Evolutionary conservation across 2,888 invertebrate genomes (phyloP).

Genomic region (Tortrix viridana): DNA sequence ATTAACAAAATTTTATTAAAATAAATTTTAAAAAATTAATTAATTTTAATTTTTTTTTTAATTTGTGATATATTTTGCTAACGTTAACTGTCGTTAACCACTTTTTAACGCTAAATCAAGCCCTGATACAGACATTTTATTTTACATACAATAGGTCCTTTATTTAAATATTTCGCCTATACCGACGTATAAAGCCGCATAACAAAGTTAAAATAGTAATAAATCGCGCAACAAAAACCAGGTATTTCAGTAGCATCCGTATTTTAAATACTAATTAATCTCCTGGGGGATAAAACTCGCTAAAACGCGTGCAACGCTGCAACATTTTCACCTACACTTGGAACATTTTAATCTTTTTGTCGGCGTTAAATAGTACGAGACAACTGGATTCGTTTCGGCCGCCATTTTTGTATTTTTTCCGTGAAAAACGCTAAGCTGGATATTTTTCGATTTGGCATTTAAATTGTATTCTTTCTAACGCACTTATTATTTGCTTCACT

Average conservation of each 20-base stretch:
- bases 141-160: too few species aligned
- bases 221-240: not conserved
- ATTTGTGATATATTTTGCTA: too few species aligned
- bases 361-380: slow-evolving; percentile 27
- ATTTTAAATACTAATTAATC: slow-evolving; percentile 8
- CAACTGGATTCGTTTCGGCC: slow-evolving; percentile 6
- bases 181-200: too few species aligned
- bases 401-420: slow-evolving; percentile 19
- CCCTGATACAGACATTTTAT: too few species aligned
- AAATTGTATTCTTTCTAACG: not conserved
- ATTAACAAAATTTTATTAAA: too few species aligned
- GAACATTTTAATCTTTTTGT: slow-evolving; percentile 33
- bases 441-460: slow-evolving; percentile 3
- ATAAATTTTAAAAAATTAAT: too few species aligned
- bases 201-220: not conserved
- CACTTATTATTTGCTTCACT: too few species aligned
- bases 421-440: slow-evolving; percentile 10
- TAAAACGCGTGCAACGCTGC: slow-evolving; percentile 12
- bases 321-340: slow-evolving; percentile 16
- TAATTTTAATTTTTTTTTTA: too few species aligned
- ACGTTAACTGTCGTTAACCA: too few species aligned
- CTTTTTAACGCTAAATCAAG: too few species aligned
- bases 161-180: too few species aligned
- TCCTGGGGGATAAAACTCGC: not conserved
- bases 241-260: not conserved